Conservation (phyloP, 2,797 vertebrate species). For the Cuniculus paca region DNA sequence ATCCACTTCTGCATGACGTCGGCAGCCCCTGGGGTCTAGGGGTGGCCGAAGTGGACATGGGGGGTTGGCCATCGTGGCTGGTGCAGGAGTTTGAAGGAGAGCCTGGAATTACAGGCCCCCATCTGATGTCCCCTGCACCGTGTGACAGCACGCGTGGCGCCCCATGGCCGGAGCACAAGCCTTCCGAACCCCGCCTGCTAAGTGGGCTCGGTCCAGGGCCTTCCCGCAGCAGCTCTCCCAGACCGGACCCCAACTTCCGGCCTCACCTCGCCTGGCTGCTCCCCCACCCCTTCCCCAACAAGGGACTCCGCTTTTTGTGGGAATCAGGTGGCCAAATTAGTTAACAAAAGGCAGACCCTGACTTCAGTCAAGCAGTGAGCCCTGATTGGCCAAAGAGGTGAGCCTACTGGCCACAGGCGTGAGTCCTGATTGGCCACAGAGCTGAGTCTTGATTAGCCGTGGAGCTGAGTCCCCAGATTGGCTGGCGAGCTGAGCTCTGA, state of each 20-base stretch:
- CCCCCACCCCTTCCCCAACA: not conserved
- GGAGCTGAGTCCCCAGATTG: not conserved
- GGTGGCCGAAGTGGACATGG: no score
- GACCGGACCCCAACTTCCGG: not conserved
- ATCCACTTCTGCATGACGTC: not conserved
- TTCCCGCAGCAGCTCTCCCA: not conserved
- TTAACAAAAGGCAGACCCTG: fast-evolving
- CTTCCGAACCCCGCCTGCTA: no score
- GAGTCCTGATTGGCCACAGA: not conserved
- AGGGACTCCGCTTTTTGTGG: fast-evolving
- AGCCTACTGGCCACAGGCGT: not conserved
- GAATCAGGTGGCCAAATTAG: fast-evolving
- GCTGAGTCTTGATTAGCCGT: not conserved
- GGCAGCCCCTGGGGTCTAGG: not conserved
- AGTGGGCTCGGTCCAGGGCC: not conserved
- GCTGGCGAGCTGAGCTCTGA: not conserved
- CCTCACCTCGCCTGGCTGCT: no score
- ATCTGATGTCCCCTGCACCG: fast-evolving
- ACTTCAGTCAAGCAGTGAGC: not conserved
- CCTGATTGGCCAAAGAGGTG: not conserved
- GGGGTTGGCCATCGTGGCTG: not conserved
- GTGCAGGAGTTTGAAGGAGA: not conserved
- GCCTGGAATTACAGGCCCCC: not conserved
- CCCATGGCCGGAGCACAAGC: not conserved
- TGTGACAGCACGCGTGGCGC: not conserved